These are phyloP conservation scores for Drosophila gaucha DNA, from an alignment of 2,888 invertebrate species.

Conservation along the genomic window DNA sequence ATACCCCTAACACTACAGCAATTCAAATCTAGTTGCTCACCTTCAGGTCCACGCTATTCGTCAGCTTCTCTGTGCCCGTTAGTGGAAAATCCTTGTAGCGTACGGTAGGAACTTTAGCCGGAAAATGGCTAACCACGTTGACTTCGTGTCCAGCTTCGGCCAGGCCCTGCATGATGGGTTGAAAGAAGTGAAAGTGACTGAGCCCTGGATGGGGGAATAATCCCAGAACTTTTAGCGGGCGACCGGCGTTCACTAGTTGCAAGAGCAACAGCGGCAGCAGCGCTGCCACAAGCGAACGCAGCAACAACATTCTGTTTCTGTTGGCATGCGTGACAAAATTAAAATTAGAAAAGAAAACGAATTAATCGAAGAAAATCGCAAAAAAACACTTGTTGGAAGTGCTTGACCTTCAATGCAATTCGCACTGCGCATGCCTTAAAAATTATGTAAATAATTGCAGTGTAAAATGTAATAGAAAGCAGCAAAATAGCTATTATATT, in stretches of 20 bases:
- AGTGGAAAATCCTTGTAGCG: constrained; percentile 83
- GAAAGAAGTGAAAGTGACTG: constrained; percentile 85
- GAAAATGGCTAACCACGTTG: constrained; percentile 85
- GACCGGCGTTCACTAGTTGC: constrained; percentile 50
- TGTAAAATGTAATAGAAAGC: constrained; percentile 14
- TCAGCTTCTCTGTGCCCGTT: constrained; percentile 68
- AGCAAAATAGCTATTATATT: constrained; percentile 2
- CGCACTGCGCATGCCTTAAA: constrained; percentile 64
- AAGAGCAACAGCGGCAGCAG: constrained; percentile 22
- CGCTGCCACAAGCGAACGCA: constrained; percentile 22
- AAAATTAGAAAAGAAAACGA: constrained; percentile 32
- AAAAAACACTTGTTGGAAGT: constrained; percentile 60
- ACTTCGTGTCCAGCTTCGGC: constrained; percentile 85
- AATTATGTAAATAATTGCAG: constrained; percentile 63
- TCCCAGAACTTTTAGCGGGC: constrained; percentile 82
- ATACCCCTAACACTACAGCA: neutral
- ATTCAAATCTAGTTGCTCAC: constrained; percentile 55
- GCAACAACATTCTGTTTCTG: constrained; percentile 29
- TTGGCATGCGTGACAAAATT: constrained; percentile 19
- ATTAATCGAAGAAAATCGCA: constrained; percentile 4
- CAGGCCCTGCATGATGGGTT: constrained; percentile 85
- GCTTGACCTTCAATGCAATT: constrained; percentile 53
- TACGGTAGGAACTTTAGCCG: constrained; percentile 81
- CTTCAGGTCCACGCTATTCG: constrained; percentile 81
- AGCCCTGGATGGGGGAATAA: constrained; percentile 85